Base-by-base conservation (phyloP, 1,140 invertebrate genomes). In the Aculops lycopersici region DNA sequence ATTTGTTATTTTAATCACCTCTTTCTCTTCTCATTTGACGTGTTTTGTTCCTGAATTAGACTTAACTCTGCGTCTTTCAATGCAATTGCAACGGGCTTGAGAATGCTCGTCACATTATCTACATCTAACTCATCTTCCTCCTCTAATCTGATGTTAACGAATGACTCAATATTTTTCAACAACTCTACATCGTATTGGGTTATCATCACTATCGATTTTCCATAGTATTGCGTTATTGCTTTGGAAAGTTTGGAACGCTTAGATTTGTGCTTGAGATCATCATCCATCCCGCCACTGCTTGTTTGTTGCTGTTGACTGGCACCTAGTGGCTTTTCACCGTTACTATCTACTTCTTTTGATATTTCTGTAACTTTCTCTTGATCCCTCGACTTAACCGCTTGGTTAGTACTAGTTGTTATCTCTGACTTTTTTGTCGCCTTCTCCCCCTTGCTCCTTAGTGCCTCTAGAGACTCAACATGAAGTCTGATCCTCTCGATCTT, bases 1-100 rank as follows among this genome's bases (percentile, higher is more conserved):
- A 31, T 71, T 74, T 42, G 73, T 68, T 54, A 88, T 76, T 52
- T 78, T 78, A 56, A 86, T 86, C 52, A 90, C 74, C 46, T 70
- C 69, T 54, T 84, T 74, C 51, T 92, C 81, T 17, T n/a, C n/a
- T n/a, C n/a, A n/a, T n/a, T n/a, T n/a, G n/a, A n/a, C n/a, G n/a
- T n/a, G n/a, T n/a, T n/a, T n/a, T n/a, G n/a, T n/a, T n/a, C n/a
- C n/a, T n/a, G n/a, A n/a, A n/a, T n/a, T n/a, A 95, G 57, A 51
- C 70, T 69, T 38, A 92, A 79, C 55, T 86, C 76, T 4, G 81
- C 78, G 56, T 92, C 79, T 38, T 81, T 63, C 49, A 76, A 72
- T 0, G 78, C 72, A 0, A 88, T 74, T 43, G 76, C 73, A 14
- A 94, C 74, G 59, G 90, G 76, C 4, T 74, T 77, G 42, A 86